Percentiles rank a stretch among this genome's conserved stretches.
Evolutionary conservation across 2,113 vertebrate species (phyloP).

Genomic region (Melanotaenia duboulayi): DNA sequence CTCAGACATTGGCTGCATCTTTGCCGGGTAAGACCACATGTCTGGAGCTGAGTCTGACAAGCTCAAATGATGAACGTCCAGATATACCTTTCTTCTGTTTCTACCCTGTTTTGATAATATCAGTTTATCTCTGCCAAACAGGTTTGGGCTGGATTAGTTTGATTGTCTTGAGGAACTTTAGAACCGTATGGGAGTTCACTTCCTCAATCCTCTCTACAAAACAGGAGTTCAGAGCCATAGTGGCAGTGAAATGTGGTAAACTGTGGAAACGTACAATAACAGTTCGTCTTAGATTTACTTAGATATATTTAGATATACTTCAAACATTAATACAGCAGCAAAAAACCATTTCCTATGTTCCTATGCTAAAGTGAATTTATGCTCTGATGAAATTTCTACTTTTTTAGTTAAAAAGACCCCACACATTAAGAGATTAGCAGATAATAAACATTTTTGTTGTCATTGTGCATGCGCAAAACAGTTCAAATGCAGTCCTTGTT

Average conservation of each 20-base stretch:
- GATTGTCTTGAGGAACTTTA: background rate
- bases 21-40: slow-evolving; percentile 82
- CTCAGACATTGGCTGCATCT: slow-evolving; percentile 82
- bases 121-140: background rate
- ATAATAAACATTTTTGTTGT: too few relatives aligned
- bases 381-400: too few relatives aligned
- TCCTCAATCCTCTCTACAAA: background rate
- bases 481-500: too few relatives aligned
- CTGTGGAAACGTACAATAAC: background rate
- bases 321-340: too few relatives aligned
- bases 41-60: background rate
- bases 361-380: too few relatives aligned
- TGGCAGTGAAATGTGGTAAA: background rate
- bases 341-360: too few relatives aligned
- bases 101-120: slow-evolving; percentile 6
- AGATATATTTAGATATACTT: too few relatives aligned
- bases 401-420: too few relatives aligned
- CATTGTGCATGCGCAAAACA: too few relatives aligned
- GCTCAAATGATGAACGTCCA: background rate
- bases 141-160: background rate
- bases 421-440: too few relatives aligned
- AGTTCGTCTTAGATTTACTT: too few relatives aligned
- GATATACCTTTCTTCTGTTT: background rate
- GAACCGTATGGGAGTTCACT: background rate
- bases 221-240: background rate